Conservation (phyloP, 2,113 vertebrate species). For the Hemicordylus capensis region DNA sequence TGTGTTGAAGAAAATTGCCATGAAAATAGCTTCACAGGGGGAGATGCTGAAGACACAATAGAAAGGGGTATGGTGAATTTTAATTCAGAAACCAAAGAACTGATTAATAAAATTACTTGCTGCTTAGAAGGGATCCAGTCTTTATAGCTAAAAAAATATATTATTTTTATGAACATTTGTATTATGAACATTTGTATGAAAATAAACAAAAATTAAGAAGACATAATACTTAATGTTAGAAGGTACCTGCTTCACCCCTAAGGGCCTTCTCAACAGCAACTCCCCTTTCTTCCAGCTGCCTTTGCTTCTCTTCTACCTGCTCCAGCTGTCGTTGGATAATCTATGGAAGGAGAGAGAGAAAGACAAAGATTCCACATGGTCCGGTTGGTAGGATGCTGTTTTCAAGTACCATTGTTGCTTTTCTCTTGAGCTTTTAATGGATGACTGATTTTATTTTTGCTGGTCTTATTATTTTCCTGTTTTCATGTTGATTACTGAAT, state of each 20-base stretch:
- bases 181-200: conserved; percentile 32
- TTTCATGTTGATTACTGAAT: too few species aligned
- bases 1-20: background rate
- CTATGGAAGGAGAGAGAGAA: conserved; percentile 63
- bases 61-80: background rate
- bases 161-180: conserved; percentile 23
- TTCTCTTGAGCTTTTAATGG: too few species aligned
- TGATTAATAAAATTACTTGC: background rate
- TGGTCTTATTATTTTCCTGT: too few species aligned
- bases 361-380: conserved; percentile 16
- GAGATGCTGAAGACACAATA: background rate
- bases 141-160: conserved; percentile 37
- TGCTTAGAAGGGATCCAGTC: background rate
- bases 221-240: conserved; percentile 14
- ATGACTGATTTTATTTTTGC: too few species aligned
- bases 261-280: conserved; percentile 98
- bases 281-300: conserved; percentile 93
- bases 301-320: conserved; percentile 98
- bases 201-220: conserved; percentile 31
- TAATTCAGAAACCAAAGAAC: conserved; percentile 7
- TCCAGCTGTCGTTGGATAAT: conserved; percentile 98
- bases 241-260: conserved; percentile 97
- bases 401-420: background rate
- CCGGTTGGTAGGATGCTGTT: background rate
- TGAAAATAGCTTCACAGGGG: conserved; percentile 37